These are phyloP conservation scores for Delphinapterus leucas DNA, from an alignment of 2,113 vertebrate genomes.

Conservation along the genomic window DNA sequence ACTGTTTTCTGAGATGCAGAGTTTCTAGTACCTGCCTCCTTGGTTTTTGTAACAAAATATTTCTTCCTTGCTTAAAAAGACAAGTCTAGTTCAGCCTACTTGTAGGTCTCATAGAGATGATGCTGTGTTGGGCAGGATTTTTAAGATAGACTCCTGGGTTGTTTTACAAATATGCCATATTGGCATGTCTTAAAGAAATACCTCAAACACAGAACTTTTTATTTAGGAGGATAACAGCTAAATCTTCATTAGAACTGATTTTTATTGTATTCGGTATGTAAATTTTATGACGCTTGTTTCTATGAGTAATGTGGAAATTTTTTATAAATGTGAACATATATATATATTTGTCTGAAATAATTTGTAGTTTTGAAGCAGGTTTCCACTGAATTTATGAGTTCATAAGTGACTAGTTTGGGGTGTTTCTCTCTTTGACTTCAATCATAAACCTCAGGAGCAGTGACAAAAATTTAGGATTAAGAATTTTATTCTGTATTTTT, in stretches of 20 bases:
- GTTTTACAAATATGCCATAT: constrained; percentile 64
- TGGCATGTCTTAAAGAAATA: constrained; percentile 68
- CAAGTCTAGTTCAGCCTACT: background rate
- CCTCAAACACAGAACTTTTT: constrained; percentile 53
- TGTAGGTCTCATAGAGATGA: constrained; percentile 31
- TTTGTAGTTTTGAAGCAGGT: constrained; percentile 57
- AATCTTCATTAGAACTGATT: constrained; percentile 46
- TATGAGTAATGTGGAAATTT: constrained; percentile 40
- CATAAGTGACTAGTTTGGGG: constrained; percentile 17
- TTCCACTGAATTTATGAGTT: constrained; percentile 51
- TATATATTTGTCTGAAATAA: constrained; percentile 62
- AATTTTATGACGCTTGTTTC: constrained; percentile 59
- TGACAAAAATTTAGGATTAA: constrained; percentile 46
- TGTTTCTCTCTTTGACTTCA: constrained; percentile 37
- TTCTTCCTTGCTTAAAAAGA: constrained; percentile 42
- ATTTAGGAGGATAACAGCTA: constrained; percentile 33
- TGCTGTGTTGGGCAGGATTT: background rate
- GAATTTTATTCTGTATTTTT: constrained; percentile 62
- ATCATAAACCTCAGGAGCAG: constrained; percentile 41
- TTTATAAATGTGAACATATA: constrained; percentile 62
- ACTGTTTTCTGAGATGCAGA: constrained; percentile 36
- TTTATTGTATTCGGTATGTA: constrained; percentile 42
- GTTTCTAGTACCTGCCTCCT: constrained; percentile 19
- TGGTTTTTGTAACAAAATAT: constrained; percentile 25
- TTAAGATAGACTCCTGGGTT: constrained; percentile 39